Evolutionary conservation across 2,113 vertebrate species (phyloP), one percentile per base, ranked within the genome.

Genomic region (Antennarius striatus): DNA sequence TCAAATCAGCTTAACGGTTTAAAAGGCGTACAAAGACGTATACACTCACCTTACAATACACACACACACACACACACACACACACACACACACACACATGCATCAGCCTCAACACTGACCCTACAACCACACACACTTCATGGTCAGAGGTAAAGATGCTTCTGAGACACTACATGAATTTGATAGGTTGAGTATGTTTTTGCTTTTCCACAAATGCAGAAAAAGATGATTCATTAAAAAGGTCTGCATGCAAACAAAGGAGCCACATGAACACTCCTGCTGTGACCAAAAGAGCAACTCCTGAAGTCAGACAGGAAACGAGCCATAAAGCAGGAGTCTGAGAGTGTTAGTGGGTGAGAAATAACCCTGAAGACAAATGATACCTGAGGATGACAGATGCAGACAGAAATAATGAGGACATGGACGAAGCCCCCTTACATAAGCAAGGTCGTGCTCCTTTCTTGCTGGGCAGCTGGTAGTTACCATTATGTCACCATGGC

Each of bases 1-100:
- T 75, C 82, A 84, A 86, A 91, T 89, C 86, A 92, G 89, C 89
- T 91, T 87, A 89, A 62, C 77, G 88, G 72, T 80, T 86, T 77
- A 55, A 47, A 28, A 82, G 63, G 32, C 60, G 73, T 56, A 70
- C 43, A 75, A 36, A 36, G 36, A 80, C 22, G 43, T 53, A 71
- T 36, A 55, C 5, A 73, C 28, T 68, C 29, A 47, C 28, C 39
- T 22, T 39, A 58, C 4, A 55, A 46, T 29, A 73, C 14, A 71
- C 16, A 76, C 5, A 51, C 9, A 42, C 15, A 22, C 22, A 2
- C 22, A 22, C 22, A 56, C 42, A 11, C 11, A 43, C 42, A 51
- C 9, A 42, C 15, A 22, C 22, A 45, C 13, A 73, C 61, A 65
- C 56, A 51, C 9, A 42, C 15, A 22, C 22, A 2, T 22, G 22